These are phyloP conservation scores for Neodontobutis hainanensis DNA, from an alignment of 2,113 vertebrate species.

Conservation along the genomic window DNA sequence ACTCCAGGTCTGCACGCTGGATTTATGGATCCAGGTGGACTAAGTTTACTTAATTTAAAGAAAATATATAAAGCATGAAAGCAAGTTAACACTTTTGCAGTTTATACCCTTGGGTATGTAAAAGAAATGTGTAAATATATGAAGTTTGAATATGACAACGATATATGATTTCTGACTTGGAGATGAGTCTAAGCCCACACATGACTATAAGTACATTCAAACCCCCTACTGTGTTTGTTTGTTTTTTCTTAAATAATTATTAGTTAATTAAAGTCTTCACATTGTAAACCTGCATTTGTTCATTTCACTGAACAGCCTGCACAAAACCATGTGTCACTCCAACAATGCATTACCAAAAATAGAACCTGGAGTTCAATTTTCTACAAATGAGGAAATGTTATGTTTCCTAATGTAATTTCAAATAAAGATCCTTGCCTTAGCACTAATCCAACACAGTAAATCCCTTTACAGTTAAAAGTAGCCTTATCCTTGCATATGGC, in stretches of 20 bases:
- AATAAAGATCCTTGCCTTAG: conserved; percentile 53
- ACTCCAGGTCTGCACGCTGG: conserved; percentile 61
- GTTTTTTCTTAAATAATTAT: conserved; percentile 46
- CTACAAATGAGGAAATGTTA: conserved; percentile 57
- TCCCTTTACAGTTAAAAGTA: conserved; percentile 73
- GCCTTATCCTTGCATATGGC: conserved; percentile 58
- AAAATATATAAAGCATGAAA: conserved; percentile 79
- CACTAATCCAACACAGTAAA: conserved; percentile 75
- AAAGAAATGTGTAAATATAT: neutral
- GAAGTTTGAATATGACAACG: neutral
- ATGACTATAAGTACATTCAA: conserved; percentile 7
- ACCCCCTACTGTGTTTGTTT: conserved; percentile 6
- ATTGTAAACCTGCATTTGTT: conserved; percentile 12
- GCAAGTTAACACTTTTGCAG: conserved; percentile 25
- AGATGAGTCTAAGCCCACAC: conserved; percentile 7
- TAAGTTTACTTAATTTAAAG: conserved; percentile 90
- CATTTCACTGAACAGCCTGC: conserved; percentile 45
- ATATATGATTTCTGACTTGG: conserved; percentile 1
- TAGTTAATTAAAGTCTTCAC: conserved; percentile 45
- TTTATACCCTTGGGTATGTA: conserved; percentile 20
- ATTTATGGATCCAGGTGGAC: conserved; percentile 86
- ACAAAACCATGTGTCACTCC: conserved; percentile 37
- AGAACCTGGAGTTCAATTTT: conserved; percentile 45
- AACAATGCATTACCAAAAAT: conserved; percentile 36
- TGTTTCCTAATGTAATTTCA: conserved; percentile 49